phyloP scores from a whole-genome alignment of 2,888 invertebrate species.

The Tuta absoluta region DNA sequence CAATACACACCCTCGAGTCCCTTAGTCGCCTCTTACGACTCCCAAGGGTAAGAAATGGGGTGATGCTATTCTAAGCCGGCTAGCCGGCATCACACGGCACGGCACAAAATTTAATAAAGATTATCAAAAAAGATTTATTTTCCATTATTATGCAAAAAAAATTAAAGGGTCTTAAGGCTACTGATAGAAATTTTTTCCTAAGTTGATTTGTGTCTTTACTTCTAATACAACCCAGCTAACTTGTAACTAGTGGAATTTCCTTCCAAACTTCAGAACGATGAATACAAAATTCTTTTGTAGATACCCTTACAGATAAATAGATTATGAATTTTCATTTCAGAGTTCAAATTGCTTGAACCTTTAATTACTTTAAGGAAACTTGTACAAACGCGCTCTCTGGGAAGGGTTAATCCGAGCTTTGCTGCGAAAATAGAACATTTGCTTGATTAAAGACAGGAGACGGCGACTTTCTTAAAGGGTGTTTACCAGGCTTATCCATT shows the following conservation, averaged over 20 bases:
- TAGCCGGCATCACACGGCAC: no score
- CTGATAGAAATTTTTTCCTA: no score
- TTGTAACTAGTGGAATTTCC: slow-evolving; percentile 37
- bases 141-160: no score
- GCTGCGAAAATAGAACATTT: slow-evolving; percentile 67
- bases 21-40: no score
- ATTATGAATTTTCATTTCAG: slow-evolving; percentile 65
- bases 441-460: slow-evolving; percentile 57
- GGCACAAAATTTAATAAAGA: no score
- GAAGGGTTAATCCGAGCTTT: slow-evolving; percentile 63
- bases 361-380: slow-evolving; percentile 72
- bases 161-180: no score
- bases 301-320: slow-evolving; percentile 56
- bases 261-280: slow-evolving; percentile 38
- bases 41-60: no score
- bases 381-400: slow-evolving; percentile 61
- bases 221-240: no score
- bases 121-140: no score
- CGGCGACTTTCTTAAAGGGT: slow-evolving; percentile 45
- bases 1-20: no score
- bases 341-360: slow-evolving; percentile 68
- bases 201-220: no score
- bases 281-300: slow-evolving; percentile 48
- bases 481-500: slow-evolving; percentile 42
- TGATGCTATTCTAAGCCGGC: no score